Percentiles rank a stretch among this genome's conserved stretches.
phyloP scores from a whole-genome alignment of 2,113 vertebrate genomes.

The Nothocercus nigrocapillus region DNA sequence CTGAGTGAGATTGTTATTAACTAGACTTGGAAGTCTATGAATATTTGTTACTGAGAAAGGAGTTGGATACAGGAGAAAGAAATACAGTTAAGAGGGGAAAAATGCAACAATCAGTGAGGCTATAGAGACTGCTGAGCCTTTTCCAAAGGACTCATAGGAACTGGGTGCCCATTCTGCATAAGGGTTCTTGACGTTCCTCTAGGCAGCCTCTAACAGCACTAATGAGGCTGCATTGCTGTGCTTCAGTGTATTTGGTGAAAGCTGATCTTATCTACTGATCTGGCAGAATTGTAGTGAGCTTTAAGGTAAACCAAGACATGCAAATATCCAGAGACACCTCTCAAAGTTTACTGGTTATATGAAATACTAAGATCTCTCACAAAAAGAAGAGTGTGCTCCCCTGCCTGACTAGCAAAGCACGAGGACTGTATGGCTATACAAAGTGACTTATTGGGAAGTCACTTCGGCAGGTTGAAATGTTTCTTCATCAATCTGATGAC shows the following conservation, averaged over 20 bases:
- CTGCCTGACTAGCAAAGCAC: neutral
- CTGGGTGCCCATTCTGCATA: neutral
- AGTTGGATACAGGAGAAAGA: neutral
- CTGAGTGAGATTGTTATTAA: neutral
- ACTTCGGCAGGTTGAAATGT: neutral
- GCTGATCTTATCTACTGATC: neutral
- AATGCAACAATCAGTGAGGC: neutral
- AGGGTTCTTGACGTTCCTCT: neutral
- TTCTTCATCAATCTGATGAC: neutral
- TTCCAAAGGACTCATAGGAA: neutral
- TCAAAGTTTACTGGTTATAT: neutral
- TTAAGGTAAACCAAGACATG: neutral
- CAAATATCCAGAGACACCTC: neutral
- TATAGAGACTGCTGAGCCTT: neutral
- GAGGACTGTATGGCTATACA: neutral
- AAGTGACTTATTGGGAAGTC: neutral
- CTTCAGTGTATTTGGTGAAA: neutral
- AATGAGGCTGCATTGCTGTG: neutral
- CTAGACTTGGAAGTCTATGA: neutral
- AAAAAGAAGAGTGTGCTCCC: neutral
- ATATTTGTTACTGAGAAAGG: neutral
- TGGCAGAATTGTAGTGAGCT: neutral
- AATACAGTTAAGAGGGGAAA: neutral
- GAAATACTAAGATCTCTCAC: neutral
- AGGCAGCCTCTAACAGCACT: neutral